phyloP scores from a whole-genome alignment of 2,797 vertebrate species.

The Setipinna tenuifilis region DNA sequence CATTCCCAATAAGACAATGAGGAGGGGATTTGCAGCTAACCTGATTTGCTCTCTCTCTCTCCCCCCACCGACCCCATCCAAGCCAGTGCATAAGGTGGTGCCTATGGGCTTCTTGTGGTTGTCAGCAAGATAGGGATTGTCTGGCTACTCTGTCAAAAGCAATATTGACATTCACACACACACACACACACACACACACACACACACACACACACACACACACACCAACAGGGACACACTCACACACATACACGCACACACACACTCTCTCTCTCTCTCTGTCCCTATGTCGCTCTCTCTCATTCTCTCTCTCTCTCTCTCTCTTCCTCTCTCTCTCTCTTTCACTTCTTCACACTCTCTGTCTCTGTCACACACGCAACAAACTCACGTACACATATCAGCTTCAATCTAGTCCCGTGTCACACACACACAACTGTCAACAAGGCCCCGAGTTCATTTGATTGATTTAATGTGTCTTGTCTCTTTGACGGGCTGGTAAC shows the following conservation, averaged over 20 bases:
- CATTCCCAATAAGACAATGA: not conserved
- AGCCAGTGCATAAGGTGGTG: conserved; percentile 28
- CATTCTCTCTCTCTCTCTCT: not conserved
- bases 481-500: conserved; percentile 1
- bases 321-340: not conserved
- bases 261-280: conserved; percentile 1
- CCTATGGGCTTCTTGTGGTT: conserved; percentile 40
- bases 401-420: conserved; percentile 11
- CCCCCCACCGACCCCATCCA: not conserved
- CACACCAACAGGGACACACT: conserved; percentile 16
- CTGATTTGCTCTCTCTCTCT: conserved; percentile 33
- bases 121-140: conserved; percentile 26
- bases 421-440: conserved; percentile 24
- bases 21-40: conserved; percentile 30
- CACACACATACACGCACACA: not conserved
- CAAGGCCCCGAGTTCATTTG: conserved; percentile 15
- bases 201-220: not conserved
- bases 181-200: conserved; percentile 11
- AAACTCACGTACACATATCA: conserved; percentile 15
- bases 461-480: conserved; percentile 33
- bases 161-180: conserved; percentile 14
- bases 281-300: not conserved
- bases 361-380: not conserved
- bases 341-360: too few species aligned
- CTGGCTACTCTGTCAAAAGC: conserved; percentile 10